These are phyloP conservation scores for Forficula auricularia DNA, from an alignment of 1,140 invertebrate genomes.

Conservation along the genomic window DNA sequence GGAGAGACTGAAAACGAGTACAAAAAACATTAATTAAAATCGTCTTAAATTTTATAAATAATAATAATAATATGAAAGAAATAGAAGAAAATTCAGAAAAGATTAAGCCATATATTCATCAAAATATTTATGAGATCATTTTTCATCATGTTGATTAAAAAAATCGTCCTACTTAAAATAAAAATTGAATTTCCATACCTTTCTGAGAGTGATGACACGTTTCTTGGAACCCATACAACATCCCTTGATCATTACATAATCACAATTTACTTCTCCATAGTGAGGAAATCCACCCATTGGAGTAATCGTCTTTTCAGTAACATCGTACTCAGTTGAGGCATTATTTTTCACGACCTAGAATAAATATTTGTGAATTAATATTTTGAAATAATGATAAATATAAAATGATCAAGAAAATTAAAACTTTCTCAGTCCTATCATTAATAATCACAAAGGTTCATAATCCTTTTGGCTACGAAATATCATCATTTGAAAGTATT, in stretches of 20 bases:
- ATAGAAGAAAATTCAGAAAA: not conserved
- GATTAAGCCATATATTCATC: conserved; percentile 7
- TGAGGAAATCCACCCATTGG: conserved; percentile 99
- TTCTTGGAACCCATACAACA: conserved; percentile 97
- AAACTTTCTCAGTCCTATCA: no score
- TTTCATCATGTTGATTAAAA: conserved; percentile 1
- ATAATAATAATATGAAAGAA: no score
- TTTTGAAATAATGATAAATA: no score
- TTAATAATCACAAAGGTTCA: not conserved
- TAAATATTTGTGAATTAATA: not conserved
- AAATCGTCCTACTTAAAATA: not conserved
- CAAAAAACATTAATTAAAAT: conserved; percentile 2
- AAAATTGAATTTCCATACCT: conserved; percentile 39
- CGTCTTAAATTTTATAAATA: conserved; percentile 4
- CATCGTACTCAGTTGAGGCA: conserved; percentile 93
- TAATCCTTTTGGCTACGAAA: not conserved
- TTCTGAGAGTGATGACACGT: conserved; percentile 93
- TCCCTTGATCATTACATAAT: conserved; percentile 97
- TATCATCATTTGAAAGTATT: not conserved
- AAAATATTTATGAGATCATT: conserved; percentile 9
- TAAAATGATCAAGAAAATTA: no score
- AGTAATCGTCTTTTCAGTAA: conserved; percentile 96
- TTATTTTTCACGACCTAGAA: conserved; percentile 86
- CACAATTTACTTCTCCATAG: conserved; percentile 98
- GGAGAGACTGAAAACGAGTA: conserved; percentile 54